Conservation (phyloP, 2,113 vertebrate genomes). For the Spea bombifrons region DNA sequence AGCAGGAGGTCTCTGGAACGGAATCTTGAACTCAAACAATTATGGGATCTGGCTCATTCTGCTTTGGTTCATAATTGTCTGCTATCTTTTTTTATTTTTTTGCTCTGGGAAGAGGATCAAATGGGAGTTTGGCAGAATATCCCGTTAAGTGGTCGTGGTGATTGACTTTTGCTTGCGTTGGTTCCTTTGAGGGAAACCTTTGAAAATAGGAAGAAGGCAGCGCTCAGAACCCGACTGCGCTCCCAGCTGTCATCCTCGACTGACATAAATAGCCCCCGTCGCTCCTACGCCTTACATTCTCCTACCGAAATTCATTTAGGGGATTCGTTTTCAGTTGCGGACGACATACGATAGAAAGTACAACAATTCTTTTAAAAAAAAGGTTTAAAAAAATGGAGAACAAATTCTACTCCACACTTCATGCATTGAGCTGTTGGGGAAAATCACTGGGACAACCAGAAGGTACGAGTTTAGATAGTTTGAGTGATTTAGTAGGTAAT, state of each 20-base stretch:
- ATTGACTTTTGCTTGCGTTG: slow-evolving; percentile 17
- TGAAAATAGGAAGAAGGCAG: slow-evolving; percentile 13
- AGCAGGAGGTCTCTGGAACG: slow-evolving; percentile 36
- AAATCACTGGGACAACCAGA: too few species aligned
- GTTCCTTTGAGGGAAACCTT: slow-evolving; percentile 23
- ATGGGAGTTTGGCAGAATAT: slow-evolving; percentile 31
- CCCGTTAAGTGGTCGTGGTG: slow-evolving; percentile 3
- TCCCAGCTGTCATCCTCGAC: slow-evolving; percentile 19
- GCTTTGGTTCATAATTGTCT: slow-evolving; percentile 41
- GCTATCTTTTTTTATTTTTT: slow-evolving; percentile 29
- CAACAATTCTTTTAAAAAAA: too few species aligned
- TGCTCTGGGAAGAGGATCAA: slow-evolving; percentile 46
- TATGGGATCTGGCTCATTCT: slow-evolving; percentile 34
- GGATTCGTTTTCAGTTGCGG: too few species aligned
- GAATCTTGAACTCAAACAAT: slow-evolving; percentile 37
- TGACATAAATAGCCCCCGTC: too few species aligned
- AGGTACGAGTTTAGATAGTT: too few species aligned
- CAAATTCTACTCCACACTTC: too few species aligned
- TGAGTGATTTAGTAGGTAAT: too few species aligned
- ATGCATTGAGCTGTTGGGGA: too few species aligned
- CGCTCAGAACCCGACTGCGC: not conserved
- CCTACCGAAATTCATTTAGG: not conserved
- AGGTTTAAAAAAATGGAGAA: too few species aligned
- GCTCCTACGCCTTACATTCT: not conserved
- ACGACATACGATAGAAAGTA: too few species aligned